Evolutionary conservation across 2,888 invertebrate genomes (phyloP).

Genomic region (Dasypolia templi): DNA sequence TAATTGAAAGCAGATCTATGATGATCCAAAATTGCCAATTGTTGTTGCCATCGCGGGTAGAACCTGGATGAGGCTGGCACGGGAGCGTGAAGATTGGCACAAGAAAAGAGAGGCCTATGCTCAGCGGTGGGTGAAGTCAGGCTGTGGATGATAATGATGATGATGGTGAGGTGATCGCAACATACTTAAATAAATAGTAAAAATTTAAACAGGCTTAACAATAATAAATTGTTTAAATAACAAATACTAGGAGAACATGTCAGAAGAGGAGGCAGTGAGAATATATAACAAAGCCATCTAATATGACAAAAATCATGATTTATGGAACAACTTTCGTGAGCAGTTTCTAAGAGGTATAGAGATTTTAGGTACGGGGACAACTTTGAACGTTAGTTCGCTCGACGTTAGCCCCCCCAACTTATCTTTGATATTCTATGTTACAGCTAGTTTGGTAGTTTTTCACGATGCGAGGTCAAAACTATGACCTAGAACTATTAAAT

Average conservation of each 20-base stretch:
- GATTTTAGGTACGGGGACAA: background rate
- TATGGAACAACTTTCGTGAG: background rate
- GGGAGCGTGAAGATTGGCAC: no score
- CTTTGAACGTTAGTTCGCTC: background rate
- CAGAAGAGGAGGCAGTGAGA: background rate
- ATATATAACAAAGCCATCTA: background rate
- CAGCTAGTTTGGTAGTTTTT: background rate
- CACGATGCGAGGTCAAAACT: background rate
- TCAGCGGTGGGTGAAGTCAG: no score
- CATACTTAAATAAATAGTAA: background rate
- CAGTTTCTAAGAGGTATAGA: background rate
- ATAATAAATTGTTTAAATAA: background rate
- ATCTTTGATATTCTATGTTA: constrained; percentile 17
- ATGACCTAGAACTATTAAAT: constrained; percentile 10
- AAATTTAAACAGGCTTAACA: no score
- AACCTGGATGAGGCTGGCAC: no score
- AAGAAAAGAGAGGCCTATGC: no score
- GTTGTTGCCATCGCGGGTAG: no score
- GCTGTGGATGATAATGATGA: no score
- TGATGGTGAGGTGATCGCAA: background rate
- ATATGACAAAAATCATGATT: background rate
- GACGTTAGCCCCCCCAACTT: no score
- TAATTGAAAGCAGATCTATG: background rate
- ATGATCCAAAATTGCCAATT: background rate
- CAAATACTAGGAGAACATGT: background rate